These are phyloP conservation scores for Latrodectus elegans DNA, from an alignment of 2,888 invertebrate species.

Conservation along the genomic window DNA sequence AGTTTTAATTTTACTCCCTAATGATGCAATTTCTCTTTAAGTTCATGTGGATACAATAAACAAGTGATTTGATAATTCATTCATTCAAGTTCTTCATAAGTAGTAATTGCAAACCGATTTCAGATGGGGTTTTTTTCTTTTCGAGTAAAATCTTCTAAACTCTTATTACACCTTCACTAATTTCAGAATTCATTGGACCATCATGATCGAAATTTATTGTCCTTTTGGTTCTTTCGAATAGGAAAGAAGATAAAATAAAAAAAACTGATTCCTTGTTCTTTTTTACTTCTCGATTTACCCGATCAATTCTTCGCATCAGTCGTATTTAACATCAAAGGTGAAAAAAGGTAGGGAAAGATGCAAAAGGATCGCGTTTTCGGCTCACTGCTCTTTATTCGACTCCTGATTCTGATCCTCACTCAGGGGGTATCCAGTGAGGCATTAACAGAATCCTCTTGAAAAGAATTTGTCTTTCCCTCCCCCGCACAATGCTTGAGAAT, in stretches of 20 bases:
- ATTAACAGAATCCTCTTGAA: constrained; percentile 54
- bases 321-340: constrained; percentile 59
- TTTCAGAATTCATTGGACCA: too few species aligned
- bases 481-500: constrained; percentile 61
- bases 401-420: constrained; percentile 56
- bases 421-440: constrained; percentile 37
- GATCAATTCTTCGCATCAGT: constrained; percentile 45
- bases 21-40: too few species aligned
- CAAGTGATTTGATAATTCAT: too few species aligned
- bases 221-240: too few species aligned
- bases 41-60: too few species aligned
- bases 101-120: too few species aligned
- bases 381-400: constrained; percentile 41
- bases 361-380: constrained; percentile 40
- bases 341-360: constrained; percentile 17
- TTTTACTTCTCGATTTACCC: constrained; percentile 28
- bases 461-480: constrained; percentile 63
- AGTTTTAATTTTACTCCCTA: too few species aligned
- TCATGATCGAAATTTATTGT: not conserved
- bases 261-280: not conserved
- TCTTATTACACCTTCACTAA: too few species aligned
- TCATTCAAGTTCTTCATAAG: too few species aligned
- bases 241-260: not conserved
- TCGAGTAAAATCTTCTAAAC: too few species aligned
- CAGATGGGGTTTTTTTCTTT: too few species aligned